Evolutionary conservation across 2,113 vertebrate species (phyloP), one percentile per base, ranked within the genome.

Genomic region (Agapornis roseicollis): DNA sequence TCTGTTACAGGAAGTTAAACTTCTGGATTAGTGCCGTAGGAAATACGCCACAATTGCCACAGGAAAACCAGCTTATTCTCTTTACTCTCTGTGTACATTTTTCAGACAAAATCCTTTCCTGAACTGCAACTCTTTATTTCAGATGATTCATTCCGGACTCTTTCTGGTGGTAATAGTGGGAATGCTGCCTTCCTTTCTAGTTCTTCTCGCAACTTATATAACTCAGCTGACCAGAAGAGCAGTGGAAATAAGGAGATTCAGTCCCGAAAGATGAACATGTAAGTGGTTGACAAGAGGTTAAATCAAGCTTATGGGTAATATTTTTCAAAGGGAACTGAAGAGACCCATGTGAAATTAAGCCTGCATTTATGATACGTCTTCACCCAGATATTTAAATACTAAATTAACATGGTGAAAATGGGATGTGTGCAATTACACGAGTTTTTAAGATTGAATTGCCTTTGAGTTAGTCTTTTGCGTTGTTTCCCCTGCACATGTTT

Each of bases 201-300:
- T 31, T 64, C 95, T 25, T 97, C 99, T 95, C 98, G 98, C 83
- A 98, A 97, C 92, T 97, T 98, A 25, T 98, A 96, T 63, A 98
- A 94, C 97, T 96, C 98, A 28, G 73, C 96, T 47, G 99, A 99
- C 28, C 97, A 98, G 56, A 98, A 98, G 94, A 97, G 44, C 74
- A 98, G 94, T 31, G 98, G 98, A 41, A 97, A 96, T 92, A 99
- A 99, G 97, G 99, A 99, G 49, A 86, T 82, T 20, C 98, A 98
- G 37, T 97, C 98, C 60, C 98, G 98, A 94, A 99, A 98, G 92
- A 98, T 99, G 92, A 98, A 98, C 47, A 97, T 99, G 99, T 99
- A 97, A 98, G 99, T 99, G 42, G 11, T 9, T 72, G 41, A 10
- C 16, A 42, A 64, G 56, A 33, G 27, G 19, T 91, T 84, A 61